Evolutionary conservation across 30 jellyfish, hydroid and myxozoan species (phyloP), one percentile per base, ranked within the genome.

Genomic region (Pelagia noctiluca): DNA sequence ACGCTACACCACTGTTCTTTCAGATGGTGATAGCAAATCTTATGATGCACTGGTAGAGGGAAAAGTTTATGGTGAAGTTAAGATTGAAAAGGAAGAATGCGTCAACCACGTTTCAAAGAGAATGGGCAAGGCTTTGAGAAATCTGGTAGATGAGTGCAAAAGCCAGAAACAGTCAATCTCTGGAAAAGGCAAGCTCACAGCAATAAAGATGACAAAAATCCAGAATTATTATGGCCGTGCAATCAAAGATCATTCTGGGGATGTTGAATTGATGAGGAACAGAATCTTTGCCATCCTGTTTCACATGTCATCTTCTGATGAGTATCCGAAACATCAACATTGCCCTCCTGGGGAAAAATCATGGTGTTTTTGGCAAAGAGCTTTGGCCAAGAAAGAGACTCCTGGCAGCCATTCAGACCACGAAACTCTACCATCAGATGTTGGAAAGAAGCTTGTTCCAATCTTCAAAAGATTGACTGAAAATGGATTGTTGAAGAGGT

Each of bases 101-200:
- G n/a, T n/a, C n/a, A n/a, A n/a, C n/a, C n/a, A n/a, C n/a, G n/a
- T n/a, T 3, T 63, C 76, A 4, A 69, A 71, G 47, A 28, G 73
- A 71, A 36, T 1, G 83, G 83, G 83, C 2, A 71, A 34, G 37
- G 83, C 73, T 19, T 25, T 69, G 26, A 35, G 82, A 32, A 69
- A 69, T 5, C 82, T 69, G 3, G 82, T 69, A 63, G 82, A 21
- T 16, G 32, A 29, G 26, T 35, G 34, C 30, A 69, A 69, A 23
- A 11, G 50, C 28, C 82, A 69, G 68, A 69, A 69, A 34, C 50
- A 26, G 2, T 26, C 30, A 61, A 29, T 76, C 21, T 52, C 84
- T 19, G 92, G 92, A 3, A 82, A 71, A 69, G 92, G 86, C 36
- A 82, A 68, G 80, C 79, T 82, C 12, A 67, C 92, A 2, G 30